These are phyloP conservation scores for Zaprionus nigranus DNA, from an alignment of 1,140 invertebrate species.

Conservation along the genomic window DNA sequence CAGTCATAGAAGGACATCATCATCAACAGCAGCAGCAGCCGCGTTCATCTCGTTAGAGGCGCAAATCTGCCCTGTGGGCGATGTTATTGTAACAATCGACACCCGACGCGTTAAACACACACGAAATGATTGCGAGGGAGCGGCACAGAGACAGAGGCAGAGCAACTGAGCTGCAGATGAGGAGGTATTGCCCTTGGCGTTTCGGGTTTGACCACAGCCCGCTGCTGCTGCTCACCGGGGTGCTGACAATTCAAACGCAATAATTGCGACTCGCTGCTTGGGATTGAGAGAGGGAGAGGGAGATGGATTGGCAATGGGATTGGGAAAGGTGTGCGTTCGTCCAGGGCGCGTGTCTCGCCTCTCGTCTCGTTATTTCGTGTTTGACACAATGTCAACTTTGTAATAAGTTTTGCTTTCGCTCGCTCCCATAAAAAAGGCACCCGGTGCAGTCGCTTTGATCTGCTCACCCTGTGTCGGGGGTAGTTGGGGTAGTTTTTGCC, in stretches of 20 bases:
- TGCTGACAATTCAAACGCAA: conserved; percentile 82
- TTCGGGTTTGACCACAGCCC: conserved; percentile 68
- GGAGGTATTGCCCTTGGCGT: conserved; percentile 53
- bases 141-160: conserved; percentile 2
- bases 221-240: conserved; percentile 52
- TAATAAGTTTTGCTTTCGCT: conserved; percentile 72
- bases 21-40: conserved; percentile 28
- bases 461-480: background rate
- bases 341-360: conserved; percentile 46
- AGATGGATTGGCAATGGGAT: conserved; percentile 25
- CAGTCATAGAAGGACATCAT: conserved; percentile 25
- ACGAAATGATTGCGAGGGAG: conserved; percentile 49
- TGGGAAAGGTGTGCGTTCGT: conserved; percentile 27
- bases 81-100: conserved; percentile 81
- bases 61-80: conserved; percentile 74
- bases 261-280: conserved; percentile 74
- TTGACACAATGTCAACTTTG: conserved; percentile 81
- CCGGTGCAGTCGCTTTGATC: conserved; percentile 5
- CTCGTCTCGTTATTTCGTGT: conserved; percentile 73
- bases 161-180: no score
- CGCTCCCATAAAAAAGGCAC: conserved; percentile 11
- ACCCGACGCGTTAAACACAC: conserved; percentile 66
- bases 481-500: conserved; percentile 56
- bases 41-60: conserved; percentile 61
- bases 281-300: conserved; percentile 55